Conservation (phyloP, 2,797 vertebrate genomes). For the Alca torda region DNA sequence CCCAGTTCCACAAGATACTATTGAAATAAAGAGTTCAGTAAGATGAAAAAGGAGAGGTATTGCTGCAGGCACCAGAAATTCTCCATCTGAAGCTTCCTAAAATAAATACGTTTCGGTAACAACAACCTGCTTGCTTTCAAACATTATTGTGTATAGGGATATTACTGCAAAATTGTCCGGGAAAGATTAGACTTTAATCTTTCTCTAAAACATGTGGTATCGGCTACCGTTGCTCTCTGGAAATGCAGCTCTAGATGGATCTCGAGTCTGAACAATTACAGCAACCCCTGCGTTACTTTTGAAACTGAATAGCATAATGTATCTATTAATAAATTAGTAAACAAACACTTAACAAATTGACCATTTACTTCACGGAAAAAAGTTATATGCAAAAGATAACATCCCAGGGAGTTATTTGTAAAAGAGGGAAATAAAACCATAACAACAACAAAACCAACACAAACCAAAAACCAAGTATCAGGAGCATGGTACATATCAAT, state of each 20-base stretch:
- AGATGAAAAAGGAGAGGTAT: background rate
- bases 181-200: background rate
- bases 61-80: background rate
- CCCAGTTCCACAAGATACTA: background rate
- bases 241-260: background rate
- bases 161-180: background rate
- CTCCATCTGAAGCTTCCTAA: background rate
- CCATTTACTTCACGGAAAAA: rapidly evolving
- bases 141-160: background rate
- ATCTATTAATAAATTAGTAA: background rate
- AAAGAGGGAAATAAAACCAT: background rate
- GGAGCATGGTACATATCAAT: background rate
- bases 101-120: background rate
- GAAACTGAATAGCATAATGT: background rate
- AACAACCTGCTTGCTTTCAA: background rate
- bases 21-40: background rate
- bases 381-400: background rate
- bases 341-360: background rate
- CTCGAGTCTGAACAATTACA: background rate
- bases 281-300: background rate
- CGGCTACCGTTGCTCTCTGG: background rate
- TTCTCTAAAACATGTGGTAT: background rate
- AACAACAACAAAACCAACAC: background rate
- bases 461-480: background rate
- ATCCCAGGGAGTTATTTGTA: background rate